Base-by-base conservation (phyloP, 2,888 invertebrate species). In the Shargacucullia verbasci region DNA sequence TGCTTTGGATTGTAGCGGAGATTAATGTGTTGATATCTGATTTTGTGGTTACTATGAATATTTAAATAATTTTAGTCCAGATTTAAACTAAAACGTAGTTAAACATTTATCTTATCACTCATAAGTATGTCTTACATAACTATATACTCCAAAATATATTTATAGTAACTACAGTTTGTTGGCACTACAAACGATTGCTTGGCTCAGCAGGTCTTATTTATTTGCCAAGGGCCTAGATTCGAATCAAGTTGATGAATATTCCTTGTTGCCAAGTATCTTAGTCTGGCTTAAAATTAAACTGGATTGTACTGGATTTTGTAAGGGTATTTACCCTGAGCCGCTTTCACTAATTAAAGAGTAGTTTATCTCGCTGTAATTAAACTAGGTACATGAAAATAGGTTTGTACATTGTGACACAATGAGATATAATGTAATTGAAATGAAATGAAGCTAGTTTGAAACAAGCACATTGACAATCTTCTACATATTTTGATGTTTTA, bases 181-280 rank as follows among this genome's bases (percentile, higher is more conserved):
- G 58, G 56, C 64, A 59, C 55, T 29, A 57, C 33, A 60, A 57
- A 46, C 59, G 29, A 63, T 63, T 52, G 52, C 54, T 73, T 63
- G 56, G 56, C 67, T 45, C 53, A 58, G 41, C 40, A 52, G 37
- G 27, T 46, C 49, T 58, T 49, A 70, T 57, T 70, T 70, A 73
- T 73, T 53, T 61, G 64, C 60, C 60, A 70, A 57, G 25, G 50
- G 52, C 53, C 54, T 46, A 68, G 59, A 67, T 70, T 67, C 47
- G 40, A 62, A 41, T 40, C 47, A 29, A 59, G 38, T 59, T 56
- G 62, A 62, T 66, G 59, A 58, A 70, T 47, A 62, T 53, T 62
- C 57, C 53, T 55, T 46, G 57, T 55, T 64, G 54, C 59, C 64
- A 68, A 68, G 49, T 46, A 50, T 59, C 45, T 59, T n/a, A 29